Percentiles rank a stretch among this genome's conserved stretches.
Evolutionary conservation across 1,140 invertebrate genomes (phyloP).

Genomic region (Sipha flava): DNA sequence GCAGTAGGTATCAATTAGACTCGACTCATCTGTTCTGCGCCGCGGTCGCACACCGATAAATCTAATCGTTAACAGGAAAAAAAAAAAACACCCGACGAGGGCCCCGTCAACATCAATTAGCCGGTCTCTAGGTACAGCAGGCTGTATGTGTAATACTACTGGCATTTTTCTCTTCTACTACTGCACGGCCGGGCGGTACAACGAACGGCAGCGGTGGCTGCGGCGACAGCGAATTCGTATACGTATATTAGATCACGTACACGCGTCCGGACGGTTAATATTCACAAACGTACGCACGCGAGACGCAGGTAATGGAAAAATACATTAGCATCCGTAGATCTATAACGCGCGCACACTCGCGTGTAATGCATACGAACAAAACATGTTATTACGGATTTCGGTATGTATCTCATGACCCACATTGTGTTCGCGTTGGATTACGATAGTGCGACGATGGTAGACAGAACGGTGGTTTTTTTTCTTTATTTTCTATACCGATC

Average conservation of each 20-base stretch:
- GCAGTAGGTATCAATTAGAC: no score
- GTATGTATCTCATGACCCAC: constrained; percentile 1
- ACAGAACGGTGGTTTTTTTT: background rate
- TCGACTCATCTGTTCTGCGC: no score
- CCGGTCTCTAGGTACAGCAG: background rate
- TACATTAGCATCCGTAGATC: background rate
- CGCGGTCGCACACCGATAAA: background rate
- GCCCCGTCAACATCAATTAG: background rate
- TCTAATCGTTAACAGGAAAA: background rate
- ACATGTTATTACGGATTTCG: constrained; percentile 29
- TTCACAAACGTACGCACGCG: background rate
- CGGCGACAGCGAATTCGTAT: background rate
- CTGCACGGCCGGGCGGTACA: background rate
- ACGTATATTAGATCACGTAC: constrained; percentile 18
- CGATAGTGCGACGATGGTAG: background rate
- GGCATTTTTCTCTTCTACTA: background rate
- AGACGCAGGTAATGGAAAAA: constrained; percentile 1
- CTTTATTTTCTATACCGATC: background rate
- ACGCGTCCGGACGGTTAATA: background rate
- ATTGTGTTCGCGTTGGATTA: constrained; percentile 6
- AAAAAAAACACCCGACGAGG: background rate
- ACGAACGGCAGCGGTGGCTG: no score
- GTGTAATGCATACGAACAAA: background rate
- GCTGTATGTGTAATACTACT: background rate
- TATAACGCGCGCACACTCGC: no score